phyloP scores from a whole-genome alignment of 2,113 vertebrate species.

The Eidolon helvum region DNA sequence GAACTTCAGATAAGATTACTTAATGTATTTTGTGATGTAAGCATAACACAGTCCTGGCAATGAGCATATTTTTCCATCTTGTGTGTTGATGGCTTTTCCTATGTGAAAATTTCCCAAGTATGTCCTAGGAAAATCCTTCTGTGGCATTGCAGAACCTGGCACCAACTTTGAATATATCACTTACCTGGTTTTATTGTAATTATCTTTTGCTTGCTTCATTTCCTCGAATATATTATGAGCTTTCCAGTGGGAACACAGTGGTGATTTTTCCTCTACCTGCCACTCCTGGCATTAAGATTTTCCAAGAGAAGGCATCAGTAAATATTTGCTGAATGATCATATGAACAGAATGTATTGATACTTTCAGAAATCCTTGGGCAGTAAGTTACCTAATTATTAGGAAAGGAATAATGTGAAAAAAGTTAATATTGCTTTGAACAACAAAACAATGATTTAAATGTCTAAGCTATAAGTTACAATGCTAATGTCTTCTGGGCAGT shows the following conservation, averaged over 20 bases:
- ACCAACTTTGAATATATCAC: not conserved
- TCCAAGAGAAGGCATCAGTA: not conserved
- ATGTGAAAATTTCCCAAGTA: not conserved
- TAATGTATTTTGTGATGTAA: not conserved
- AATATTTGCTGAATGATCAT: not conserved
- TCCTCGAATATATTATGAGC: not conserved
- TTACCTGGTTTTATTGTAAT: not conserved
- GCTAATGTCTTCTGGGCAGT: not conserved
- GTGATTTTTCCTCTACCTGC: not conserved
- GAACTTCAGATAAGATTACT: not conserved
- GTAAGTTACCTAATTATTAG: not conserved
- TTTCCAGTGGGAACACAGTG: not conserved
- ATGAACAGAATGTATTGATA: not conserved
- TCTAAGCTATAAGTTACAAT: not conserved
- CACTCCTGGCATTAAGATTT: not conserved
- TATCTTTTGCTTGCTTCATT: not conserved
- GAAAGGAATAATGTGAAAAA: not conserved
- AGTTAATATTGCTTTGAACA: not conserved
- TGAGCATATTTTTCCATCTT: not conserved
- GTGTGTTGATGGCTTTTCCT: not conserved
- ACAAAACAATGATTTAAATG: not conserved
- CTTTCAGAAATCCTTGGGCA: not conserved
- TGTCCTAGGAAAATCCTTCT: not conserved
- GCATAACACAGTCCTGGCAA: not conserved
- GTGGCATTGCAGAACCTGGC: not conserved